Conservation (phyloP, 2,888 invertebrate genomes). For the Hirtodrosophila duncani region DNA sequence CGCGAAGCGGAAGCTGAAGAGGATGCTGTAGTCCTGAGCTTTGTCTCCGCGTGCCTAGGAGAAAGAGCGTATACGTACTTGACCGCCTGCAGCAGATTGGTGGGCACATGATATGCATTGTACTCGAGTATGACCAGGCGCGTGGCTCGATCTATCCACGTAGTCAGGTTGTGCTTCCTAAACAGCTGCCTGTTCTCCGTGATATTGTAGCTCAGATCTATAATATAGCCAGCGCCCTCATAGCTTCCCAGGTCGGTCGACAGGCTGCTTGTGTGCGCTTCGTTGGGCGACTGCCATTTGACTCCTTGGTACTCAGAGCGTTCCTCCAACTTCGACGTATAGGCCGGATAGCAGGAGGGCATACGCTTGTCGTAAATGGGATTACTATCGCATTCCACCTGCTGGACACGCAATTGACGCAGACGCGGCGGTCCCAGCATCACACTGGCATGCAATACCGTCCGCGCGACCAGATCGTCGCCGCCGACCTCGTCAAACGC, state of each 20-base stretch:
- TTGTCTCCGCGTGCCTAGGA: neutral
- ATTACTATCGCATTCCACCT: neutral
- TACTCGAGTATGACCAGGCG: constrained; percentile 20
- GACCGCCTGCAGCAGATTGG: constrained; percentile 12
- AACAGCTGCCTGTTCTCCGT: neutral
- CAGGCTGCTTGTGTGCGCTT: neutral
- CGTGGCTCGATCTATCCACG: constrained; percentile 23
- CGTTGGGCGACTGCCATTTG: neutral
- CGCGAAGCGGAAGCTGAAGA: no score
- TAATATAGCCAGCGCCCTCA: constrained; percentile 22
- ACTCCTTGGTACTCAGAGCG: neutral
- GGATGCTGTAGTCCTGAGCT: no score
- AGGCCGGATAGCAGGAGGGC: constrained; percentile 11
- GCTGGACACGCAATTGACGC: constrained; percentile 17
- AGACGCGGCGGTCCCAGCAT: constrained; percentile 33
- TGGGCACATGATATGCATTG: constrained; percentile 24
- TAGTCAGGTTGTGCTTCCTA: no score
- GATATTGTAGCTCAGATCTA: constrained; percentile 3
- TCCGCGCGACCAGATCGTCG: neutral
- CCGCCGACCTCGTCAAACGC: neutral
- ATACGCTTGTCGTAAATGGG: neutral
- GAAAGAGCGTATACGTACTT: constrained; percentile 7
- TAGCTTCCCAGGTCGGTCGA: constrained; percentile 9
- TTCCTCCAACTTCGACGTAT: constrained; percentile 11
- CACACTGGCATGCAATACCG: constrained; percentile 17